Evolutionary conservation across 2,888 invertebrate genomes (phyloP), one percentile per base, ranked within the genome.

Genomic region (Galerucella calmariensis): DNA sequence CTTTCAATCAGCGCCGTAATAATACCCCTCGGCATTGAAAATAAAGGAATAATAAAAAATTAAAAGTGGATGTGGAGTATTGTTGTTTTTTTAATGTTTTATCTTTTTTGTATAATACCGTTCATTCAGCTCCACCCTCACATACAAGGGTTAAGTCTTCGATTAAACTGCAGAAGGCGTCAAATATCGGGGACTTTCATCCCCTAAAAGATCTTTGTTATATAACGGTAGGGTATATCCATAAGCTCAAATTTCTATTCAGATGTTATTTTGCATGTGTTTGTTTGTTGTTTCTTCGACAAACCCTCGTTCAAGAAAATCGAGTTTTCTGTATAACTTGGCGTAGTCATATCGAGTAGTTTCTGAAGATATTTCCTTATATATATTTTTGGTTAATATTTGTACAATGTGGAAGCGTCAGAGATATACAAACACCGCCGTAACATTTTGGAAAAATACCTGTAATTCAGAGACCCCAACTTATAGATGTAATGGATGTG

Each of bases 71-170:
- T 61, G 68, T 74, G 63, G 46, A 71, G 73, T 69, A 75, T 77
- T 75, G 78, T 73, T 76, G 74, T 75, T 77, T 75, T 20, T 79
- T 76, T 76, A 61, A 48, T 69, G 73, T 79, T 81, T 81, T 80
- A 81, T 82, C 79, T 78, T 78, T 20, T 76, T 71, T 76, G 76
- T 75, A 82, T 81, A 82, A 82, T 81, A 78, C 79, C 76, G 77
- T 80, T 81, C 80, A 81, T 80, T 79, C 81, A 75, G 79, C 79
- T 82, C 79, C 82, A 81, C 83, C 83, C 83, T 79, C 82, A 80
- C 80, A 79, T 79, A 82, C 81, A 84, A 84, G 83, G 84, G 84
- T 84, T 84, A 84, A 84, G 79, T 84, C 83, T 84, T 84, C 83
- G 84, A 84, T 84, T 84, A 83, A 83, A 83, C 82, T 78, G 80